phyloP scores from a whole-genome alignment of 2,888 invertebrate species.

The Ypsolopha scabrella region DNA sequence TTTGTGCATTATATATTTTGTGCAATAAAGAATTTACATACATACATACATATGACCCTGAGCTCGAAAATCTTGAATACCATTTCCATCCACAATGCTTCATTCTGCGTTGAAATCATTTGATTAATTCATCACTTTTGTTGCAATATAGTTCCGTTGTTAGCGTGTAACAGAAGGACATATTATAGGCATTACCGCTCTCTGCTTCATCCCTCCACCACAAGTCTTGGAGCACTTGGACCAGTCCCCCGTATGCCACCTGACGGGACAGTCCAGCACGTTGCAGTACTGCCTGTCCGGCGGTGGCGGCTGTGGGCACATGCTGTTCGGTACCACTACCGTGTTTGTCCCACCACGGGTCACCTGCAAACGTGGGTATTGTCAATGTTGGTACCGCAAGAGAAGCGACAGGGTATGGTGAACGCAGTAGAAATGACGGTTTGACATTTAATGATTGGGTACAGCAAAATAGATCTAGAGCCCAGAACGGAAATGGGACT shows the following conservation, averaged over 20 bases:
- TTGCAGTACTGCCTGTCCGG: constrained; percentile 92
- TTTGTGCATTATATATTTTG: too few relatives aligned
- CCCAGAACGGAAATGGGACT: too few relatives aligned
- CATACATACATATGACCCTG: too few relatives aligned
- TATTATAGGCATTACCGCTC: constrained; percentile 66
- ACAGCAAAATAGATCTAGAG: too few relatives aligned
- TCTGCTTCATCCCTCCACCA: constrained; percentile 89
- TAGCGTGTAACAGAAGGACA: too few relatives aligned
- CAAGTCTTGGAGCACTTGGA: constrained; percentile 94
- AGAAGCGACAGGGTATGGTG: too few relatives aligned
- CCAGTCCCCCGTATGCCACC: constrained; percentile 92
- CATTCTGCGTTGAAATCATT: too few relatives aligned
- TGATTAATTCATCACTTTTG: not conserved
- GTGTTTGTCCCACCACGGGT: constrained; percentile 90
- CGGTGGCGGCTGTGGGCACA: constrained; percentile 93
- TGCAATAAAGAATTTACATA: too few relatives aligned
- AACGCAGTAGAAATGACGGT: not conserved
- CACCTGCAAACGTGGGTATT: constrained; percentile 57
- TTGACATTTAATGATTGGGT: not conserved
- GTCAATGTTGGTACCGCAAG: too few relatives aligned
- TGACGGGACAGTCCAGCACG: constrained; percentile 90
- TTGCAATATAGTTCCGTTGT: too few relatives aligned
- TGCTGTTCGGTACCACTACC: constrained; percentile 91
- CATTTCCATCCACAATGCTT: too few relatives aligned
- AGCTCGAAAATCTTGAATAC: too few relatives aligned